These are phyloP conservation scores for Brachionus koreanus DNA, from an alignment of 1,140 invertebrate species.

Conservation along the genomic window DNA sequence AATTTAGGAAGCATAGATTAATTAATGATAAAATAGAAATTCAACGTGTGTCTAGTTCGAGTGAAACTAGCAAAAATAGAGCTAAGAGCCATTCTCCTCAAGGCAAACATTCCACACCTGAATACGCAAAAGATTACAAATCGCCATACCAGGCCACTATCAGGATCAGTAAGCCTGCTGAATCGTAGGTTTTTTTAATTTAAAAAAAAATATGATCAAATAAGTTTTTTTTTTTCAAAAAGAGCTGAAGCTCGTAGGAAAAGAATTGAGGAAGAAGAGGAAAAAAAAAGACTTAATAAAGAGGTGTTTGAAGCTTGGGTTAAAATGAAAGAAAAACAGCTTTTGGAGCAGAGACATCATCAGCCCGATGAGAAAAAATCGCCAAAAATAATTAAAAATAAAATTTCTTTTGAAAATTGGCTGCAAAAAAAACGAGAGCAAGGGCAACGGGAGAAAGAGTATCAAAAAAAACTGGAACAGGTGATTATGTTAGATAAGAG, in stretches of 20 bases:
- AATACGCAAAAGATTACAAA: conserved; percentile 40
- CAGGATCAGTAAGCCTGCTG: neutral
- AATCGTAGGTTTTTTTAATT: conserved; percentile 4
- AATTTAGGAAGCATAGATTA: neutral
- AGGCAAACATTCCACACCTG: conserved; percentile 14
- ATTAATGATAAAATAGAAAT: neutral
- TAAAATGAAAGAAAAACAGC: conserved; percentile 25
- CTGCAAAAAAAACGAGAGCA: conserved; percentile 20
- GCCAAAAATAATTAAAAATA: neutral
- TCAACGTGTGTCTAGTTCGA: neutral
- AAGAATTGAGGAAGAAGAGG: conserved; percentile 23
- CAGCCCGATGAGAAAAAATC: neutral
- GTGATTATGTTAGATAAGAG: conserved; percentile 6
- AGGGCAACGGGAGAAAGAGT: conserved; percentile 11
- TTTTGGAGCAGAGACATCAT: neutral
- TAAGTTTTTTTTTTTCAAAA: neutral
- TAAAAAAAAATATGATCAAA: neutral
- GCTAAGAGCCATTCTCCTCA: conserved; percentile 1
- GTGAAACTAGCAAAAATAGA: conserved; percentile 9
- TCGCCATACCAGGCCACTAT: conserved; percentile 34
- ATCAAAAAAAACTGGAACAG: conserved; percentile 36
- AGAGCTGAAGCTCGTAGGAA: neutral
- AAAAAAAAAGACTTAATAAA: conserved; percentile 7
- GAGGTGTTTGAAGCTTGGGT: conserved; percentile 24
- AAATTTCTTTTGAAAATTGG: neutral